Evolutionary conservation across 2,888 invertebrate species (phyloP).

Genomic region (Drosophila sordidapex): DNA sequence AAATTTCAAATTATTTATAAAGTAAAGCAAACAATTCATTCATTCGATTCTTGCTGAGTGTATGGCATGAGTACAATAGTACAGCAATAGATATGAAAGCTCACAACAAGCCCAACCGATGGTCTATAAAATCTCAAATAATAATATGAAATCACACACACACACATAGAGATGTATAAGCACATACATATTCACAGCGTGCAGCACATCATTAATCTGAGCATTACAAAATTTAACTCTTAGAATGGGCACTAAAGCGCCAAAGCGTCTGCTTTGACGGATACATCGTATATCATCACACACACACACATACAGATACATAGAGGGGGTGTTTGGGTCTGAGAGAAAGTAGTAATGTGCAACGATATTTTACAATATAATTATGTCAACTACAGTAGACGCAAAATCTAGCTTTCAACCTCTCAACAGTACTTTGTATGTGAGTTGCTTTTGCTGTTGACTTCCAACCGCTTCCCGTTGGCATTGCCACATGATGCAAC

Average conservation of each 20-base stretch:
- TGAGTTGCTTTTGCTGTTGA: conserved; percentile 18
- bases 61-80: not conserved
- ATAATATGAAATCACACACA: conserved; percentile 47
- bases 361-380: conserved; percentile 80
- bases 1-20: not conserved
- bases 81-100: conserved; percentile 21
- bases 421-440: conserved; percentile 72
- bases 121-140: conserved; percentile 55
- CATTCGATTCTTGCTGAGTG: not conserved
- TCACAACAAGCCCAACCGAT: conserved; percentile 2
- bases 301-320: conserved; percentile 6
- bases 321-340: conserved; percentile 2
- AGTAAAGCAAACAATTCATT: not conserved
- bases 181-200: conserved; percentile 16
- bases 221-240: conserved; percentile 51
- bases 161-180: conserved; percentile 1
- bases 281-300: conserved; percentile 64
- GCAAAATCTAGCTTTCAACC: conserved; percentile 72
- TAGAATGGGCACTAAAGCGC: conserved; percentile 20
- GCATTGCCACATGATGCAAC: conserved; percentile 32
- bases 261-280: conserved; percentile 39
- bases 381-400: conserved; percentile 72
- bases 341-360: conserved; percentile 36
- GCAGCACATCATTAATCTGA: conserved; percentile 59
- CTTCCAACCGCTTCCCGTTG: conserved; percentile 5